phyloP scores from a whole-genome alignment of 2,113 vertebrate genomes.

The Macroglossus sobrinus region DNA sequence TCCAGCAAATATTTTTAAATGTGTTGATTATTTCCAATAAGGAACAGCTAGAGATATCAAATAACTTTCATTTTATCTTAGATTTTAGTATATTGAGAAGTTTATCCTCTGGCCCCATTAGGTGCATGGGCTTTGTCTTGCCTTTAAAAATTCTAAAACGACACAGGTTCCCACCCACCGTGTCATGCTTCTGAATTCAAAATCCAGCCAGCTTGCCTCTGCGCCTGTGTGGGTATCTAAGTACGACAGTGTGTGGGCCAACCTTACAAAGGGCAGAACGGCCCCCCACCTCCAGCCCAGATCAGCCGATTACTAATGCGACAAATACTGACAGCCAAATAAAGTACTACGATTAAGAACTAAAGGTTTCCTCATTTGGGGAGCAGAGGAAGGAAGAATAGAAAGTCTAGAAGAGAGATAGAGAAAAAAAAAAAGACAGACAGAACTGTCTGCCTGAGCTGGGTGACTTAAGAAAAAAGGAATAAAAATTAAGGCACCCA shows the following conservation, averaged over 20 bases:
- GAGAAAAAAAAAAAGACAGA: background rate
- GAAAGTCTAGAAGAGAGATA: background rate
- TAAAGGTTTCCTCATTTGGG: background rate
- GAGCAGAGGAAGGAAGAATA: background rate
- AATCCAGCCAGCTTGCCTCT: slow-evolving; percentile 19
- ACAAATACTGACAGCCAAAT: slow-evolving; percentile 37
- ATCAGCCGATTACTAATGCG: slow-evolving; percentile 38
- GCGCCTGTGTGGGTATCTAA: slow-evolving; percentile 30
- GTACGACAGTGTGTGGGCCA: slow-evolving; percentile 34
- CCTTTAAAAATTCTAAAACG: slow-evolving; percentile 6
- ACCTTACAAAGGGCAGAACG: slow-evolving; percentile 56
- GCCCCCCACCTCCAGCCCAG: slow-evolving; percentile 52
- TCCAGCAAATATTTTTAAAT: background rate
- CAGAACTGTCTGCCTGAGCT: background rate
- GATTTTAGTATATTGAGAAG: background rate
- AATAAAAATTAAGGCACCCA: background rate
- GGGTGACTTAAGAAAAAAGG: background rate
- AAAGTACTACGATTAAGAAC: background rate
- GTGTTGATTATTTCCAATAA: background rate
- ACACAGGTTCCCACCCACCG: background rate
- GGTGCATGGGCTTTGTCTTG: background rate
- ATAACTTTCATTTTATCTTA: background rate
- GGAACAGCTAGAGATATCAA: background rate
- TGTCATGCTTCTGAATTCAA: background rate
- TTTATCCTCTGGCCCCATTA: background rate